phyloP scores from a whole-genome alignment of 2,888 invertebrate genomes.

The Netelia inedita region DNA sequence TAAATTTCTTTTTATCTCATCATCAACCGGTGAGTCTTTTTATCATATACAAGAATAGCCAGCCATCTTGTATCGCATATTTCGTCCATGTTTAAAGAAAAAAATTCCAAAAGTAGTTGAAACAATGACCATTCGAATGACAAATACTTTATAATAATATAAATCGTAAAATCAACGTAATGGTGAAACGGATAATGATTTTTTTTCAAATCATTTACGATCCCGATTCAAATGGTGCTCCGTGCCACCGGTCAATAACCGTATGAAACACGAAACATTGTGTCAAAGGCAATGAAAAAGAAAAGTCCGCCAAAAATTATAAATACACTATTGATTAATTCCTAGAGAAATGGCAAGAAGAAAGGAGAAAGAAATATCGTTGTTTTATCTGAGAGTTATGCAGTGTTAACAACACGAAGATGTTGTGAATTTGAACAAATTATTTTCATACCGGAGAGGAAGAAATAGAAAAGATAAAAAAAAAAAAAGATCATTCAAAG shows the following conservation, averaged over 20 bases:
- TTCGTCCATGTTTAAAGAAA: not conserved
- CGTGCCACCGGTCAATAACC: not conserved
- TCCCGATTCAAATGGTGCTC: slow-evolving; percentile 30
- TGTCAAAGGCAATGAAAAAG: slow-evolving; percentile 39
- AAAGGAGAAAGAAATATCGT: slow-evolving; percentile 45
- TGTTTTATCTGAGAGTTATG: slow-evolving; percentile 63
- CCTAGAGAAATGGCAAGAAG: slow-evolving; percentile 47
- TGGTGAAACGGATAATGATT: not conserved
- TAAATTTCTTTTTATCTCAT: not conserved
- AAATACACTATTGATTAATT: slow-evolving; percentile 63
- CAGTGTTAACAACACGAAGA: slow-evolving; percentile 49
- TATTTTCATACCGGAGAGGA: slow-evolving; percentile 67
- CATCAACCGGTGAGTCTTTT: slow-evolving; percentile 16
- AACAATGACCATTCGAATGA: not conserved
- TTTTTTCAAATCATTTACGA: not conserved
- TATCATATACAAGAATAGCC: not conserved
- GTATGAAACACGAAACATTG: slow-evolving; percentile 8
- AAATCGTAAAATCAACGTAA: not conserved
- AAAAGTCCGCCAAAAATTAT: slow-evolving; percentile 42
- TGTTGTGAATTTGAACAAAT: slow-evolving; percentile 67
- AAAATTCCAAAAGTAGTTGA: not conserved
- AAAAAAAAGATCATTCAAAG: slow-evolving; percentile 28
- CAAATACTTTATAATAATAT: not conserved
- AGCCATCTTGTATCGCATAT: not conserved
- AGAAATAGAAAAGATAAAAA: slow-evolving; percentile 28